These are phyloP conservation scores for Hydrozoanthus tunicans DNA, from an alignment of 64 coral and sea anemone genomes.

Conservation along the genomic window DNA sequence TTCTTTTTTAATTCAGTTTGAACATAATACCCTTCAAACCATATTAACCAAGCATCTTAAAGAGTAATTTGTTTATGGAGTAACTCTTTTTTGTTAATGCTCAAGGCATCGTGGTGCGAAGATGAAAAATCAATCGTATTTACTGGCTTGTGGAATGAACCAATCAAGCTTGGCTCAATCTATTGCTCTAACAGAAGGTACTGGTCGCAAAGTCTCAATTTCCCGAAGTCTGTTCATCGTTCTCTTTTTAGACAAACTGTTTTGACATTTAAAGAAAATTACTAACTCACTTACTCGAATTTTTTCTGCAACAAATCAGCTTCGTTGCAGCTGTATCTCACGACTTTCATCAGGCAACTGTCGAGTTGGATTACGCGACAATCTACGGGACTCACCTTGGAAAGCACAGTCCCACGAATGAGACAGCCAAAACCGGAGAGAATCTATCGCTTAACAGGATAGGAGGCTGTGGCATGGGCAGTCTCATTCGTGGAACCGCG, in stretches of 20 bases:
- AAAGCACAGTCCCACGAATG: no score
- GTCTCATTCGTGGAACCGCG: no score
- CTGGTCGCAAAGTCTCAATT: neutral
- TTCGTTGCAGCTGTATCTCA: no score
- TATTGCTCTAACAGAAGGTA: slow-evolving; percentile 92
- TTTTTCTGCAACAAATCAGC: no score
- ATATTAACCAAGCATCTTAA: neutral
- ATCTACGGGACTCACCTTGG: no score
- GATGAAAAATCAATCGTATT: slow-evolving; percentile 80
- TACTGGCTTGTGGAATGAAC: slow-evolving; percentile 74
- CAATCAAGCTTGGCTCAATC: slow-evolving; percentile 73
- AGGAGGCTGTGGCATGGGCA: no score
- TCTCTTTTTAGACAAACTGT: neutral
- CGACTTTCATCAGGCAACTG: no score
- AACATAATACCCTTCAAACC: neutral
- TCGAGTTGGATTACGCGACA: no score
- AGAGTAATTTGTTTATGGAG: neutral
- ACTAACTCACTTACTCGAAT: no score
- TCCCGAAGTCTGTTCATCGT: no score
- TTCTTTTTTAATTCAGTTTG: neutral
- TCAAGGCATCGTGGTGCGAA: slow-evolving; percentile 77
- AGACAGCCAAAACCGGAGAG: no score
- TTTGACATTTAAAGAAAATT: neutral
- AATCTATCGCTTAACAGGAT: no score
- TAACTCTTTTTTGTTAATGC: neutral